Evolutionary conservation across 1,140 invertebrate genomes (phyloP).

Genomic region (Drosophila saltans): DNA sequence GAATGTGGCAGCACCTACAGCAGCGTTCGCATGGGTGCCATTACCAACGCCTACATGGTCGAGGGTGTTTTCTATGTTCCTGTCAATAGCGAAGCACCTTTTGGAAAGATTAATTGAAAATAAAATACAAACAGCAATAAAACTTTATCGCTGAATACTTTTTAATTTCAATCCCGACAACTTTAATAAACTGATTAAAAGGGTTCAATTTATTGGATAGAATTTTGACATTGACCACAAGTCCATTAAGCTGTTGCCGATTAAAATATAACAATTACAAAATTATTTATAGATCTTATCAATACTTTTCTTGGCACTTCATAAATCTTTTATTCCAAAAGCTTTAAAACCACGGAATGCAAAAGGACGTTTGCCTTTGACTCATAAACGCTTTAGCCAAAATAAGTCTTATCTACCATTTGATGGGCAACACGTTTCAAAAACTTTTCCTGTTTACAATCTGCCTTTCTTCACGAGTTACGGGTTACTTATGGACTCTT

Average conservation of each 20-base stretch:
- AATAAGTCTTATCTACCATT: background rate
- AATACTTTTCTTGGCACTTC: background rate
- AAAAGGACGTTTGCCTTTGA: background rate
- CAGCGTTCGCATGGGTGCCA: conserved; percentile 81
- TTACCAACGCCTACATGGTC: conserved; percentile 74
- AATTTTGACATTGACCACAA: background rate
- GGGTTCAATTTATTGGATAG: background rate
- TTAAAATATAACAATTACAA: background rate
- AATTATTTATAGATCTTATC: background rate
- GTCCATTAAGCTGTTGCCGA: background rate
- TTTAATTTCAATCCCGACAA: too few relatives aligned
- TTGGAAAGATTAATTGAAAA: conserved; percentile 80
- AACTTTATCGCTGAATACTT: too few relatives aligned
- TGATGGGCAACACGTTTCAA: background rate
- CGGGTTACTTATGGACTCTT: background rate
- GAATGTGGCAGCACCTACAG: conserved; percentile 62
- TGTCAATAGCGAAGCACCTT: conserved; percentile 68
- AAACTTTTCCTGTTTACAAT: background rate
- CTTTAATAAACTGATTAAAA: too few relatives aligned
- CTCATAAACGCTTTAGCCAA: too few relatives aligned
- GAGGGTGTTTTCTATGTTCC: conserved; percentile 74
- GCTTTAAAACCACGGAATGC: too few relatives aligned
- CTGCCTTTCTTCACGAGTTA: background rate
- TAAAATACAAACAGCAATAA: too few relatives aligned
- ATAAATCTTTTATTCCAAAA: background rate